Evolutionary conservation across 2,113 vertebrate genomes (phyloP), one percentile per base, ranked within the genome.

Genomic region (Herpetotheres cachinnans): DNA sequence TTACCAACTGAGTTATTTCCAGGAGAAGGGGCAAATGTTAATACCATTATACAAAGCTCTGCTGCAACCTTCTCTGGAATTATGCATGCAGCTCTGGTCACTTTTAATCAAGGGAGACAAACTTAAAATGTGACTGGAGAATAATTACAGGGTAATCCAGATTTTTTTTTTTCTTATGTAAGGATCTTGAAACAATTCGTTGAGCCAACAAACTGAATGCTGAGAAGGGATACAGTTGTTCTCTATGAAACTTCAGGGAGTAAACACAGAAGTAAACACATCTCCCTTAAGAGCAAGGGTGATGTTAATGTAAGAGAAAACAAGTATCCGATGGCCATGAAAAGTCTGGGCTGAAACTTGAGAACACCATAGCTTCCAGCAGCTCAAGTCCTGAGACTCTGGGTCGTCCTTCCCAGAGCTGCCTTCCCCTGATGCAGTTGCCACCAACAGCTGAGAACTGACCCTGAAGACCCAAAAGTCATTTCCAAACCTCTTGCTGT

Each of bases 251-350:
- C 90, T 62, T 61, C 26, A 29, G 79, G 40, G 85, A 90, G 82
- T 86, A 95, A 95, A 96, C 91, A 94, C 86, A 83, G 62, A 66
- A 76, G 90, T 96, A 96, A 97, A 96, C 93, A 94, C 77, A 71
- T 34, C 78, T 91, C 91, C 70, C 84, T 87, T 67, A 94, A 94
- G 87, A 95, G 95, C 87, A 76, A 67, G 93, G 74, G 91, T 79
- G 78, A 95, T 94, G 86, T 65, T 84, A 67, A 49, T 11, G 9
- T 40, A n/a, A 2, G 40, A 87, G 96, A 69, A 95, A 96, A 96
- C 95, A 95, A 96, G 95, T 97, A 95, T 96, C 96, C 71, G 34
- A 90, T 97, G 93, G 95, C 94, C 82, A 67, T 38, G 93, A 83
- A 63, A 20, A 94, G 90, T 58, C 85, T 52, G 79, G 58, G 38